Percentiles rank a stretch among this genome's conserved stretches.
Conservation (phyloP, 2,888 invertebrate species). For the Mimumesa dahlbomi region DNA sequence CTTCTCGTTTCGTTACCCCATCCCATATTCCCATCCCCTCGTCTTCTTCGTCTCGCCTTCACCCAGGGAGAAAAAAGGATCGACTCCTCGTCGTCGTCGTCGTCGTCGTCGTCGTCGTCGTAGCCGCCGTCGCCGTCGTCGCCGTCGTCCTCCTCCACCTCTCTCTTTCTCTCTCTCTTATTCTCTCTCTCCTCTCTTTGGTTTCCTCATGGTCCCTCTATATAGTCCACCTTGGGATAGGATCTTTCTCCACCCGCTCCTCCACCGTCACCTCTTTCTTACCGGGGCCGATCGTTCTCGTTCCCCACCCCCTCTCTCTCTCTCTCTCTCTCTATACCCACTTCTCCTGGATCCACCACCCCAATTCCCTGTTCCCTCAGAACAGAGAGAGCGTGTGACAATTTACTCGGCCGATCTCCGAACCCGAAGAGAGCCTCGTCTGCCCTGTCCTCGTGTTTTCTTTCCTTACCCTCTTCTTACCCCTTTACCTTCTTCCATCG, state of each 20-base stretch:
- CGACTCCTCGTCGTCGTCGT: conserved; percentile 3
- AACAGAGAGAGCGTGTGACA: conserved; percentile 79
- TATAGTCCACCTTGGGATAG: conserved; percentile 71
- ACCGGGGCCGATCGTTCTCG: conserved; percentile 50
- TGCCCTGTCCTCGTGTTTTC: conserved; percentile 29
- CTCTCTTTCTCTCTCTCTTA: neutral
- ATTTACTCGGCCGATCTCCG: conserved; percentile 79
- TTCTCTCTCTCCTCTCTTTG: conserved; percentile 6
- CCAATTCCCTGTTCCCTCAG: conserved; percentile 72
- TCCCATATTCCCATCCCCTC: conserved; percentile 18
- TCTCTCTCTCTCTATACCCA: conserved; percentile 44
- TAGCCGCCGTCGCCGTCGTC: too few relatives aligned
- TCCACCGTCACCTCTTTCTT: conserved; percentile 58
- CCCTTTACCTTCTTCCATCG: too few relatives aligned
- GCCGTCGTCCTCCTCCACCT: neutral
- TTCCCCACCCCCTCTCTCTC: conserved; percentile 22
- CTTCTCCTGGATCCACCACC: conserved; percentile 56
- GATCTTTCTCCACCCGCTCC: conserved; percentile 75
- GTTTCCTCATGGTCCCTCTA: conserved; percentile 57
- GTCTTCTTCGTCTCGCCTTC: conserved; percentile 51
- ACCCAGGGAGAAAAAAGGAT: conserved; percentile 46
- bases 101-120: too few relatives aligned
- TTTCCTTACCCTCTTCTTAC: conserved; percentile 21
- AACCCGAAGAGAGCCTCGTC: conserved; percentile 61
- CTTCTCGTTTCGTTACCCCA: conserved; percentile 29